These are phyloP conservation scores for Herpetotheres cachinnans DNA, from an alignment of 2,113 vertebrate genomes.

Conservation along the genomic window DNA sequence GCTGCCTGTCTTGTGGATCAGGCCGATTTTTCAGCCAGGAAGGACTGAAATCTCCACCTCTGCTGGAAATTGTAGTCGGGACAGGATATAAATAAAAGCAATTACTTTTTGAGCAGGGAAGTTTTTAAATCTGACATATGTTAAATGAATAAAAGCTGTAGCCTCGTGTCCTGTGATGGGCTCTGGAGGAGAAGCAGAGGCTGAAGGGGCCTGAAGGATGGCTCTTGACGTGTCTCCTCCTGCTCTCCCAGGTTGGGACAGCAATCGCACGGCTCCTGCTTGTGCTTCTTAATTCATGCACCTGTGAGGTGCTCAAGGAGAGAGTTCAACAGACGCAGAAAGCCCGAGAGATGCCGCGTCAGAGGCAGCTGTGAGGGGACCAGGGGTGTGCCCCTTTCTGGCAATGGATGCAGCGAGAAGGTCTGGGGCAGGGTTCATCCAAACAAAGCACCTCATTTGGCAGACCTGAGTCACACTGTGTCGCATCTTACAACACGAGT, in stretches of 20 bases:
- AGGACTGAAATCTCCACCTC: background rate
- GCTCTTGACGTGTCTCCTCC: background rate
- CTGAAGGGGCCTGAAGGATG: rapidly evolving
- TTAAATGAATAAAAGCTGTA: background rate
- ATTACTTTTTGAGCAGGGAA: background rate
- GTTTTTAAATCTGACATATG: background rate
- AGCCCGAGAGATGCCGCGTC: rapidly evolving
- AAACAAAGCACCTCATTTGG: rapidly evolving
- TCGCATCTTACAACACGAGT: background rate
- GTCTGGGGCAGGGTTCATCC: background rate
- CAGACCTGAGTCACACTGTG: background rate
- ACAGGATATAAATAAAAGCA: background rate
- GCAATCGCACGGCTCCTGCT: rapidly evolving
- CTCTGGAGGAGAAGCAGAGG: background rate
- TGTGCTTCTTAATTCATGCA: background rate
- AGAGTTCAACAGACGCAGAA: background rate
- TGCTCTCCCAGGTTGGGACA: background rate
- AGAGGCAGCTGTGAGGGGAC: background rate
- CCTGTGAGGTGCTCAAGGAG: rapidly evolving
- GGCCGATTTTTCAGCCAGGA: background rate
- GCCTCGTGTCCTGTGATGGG: background rate
- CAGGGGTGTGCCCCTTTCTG: background rate
- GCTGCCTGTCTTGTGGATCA: background rate
- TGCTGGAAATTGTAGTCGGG: background rate
- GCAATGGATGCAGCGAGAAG: background rate